Evolutionary conservation across 2,113 vertebrate species (phyloP), one percentile per base, ranked within the genome.

Genomic region (Microtus richardsoni): DNA sequence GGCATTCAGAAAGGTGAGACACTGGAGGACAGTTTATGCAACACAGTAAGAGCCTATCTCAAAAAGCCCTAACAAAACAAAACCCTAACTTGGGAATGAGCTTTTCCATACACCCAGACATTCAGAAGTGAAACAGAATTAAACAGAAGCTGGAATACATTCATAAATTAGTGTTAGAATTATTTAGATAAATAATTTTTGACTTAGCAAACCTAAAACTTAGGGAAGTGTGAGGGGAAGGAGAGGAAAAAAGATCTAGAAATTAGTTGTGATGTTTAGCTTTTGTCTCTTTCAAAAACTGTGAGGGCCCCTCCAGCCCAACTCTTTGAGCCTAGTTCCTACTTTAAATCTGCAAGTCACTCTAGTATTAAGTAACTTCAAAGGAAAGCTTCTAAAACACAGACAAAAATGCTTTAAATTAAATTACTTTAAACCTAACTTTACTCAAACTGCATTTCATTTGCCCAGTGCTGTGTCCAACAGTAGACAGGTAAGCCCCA

Each of bases 291-390:
- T 64, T 96, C 87, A 86, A 91, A 60, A 90, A 88, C 52, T 41
- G 36, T 41, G 70, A 92, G 52, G 58, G 8, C 21, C 33, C 22
- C 44, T 82, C 71, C 22, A 70, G 41, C 14, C 21, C 22, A 88
- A 85, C 21, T 89, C 36, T 74, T 54, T 62, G 36, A 47, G 62
- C 3, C 1, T 5, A 94, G 49, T 86, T 93, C 33, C 52, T 66
- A 80, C 33, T 93, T 94, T 71, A 95, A 94, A 92, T 49, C 47
- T 91, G 33, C 62, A 91, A 88, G 68, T 88, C 26, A 92, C 16
- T 92, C 39, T 44, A 84, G 7, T 66, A 93, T 39, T 80, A 84
- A 78, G 9, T 54, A 92, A 96, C 66, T 95, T 54, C 89, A 95
- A 95, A 94, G 73, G 26, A 44, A 91, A 95, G 21, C 13, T 85